phyloP scores from a whole-genome alignment of 2,797 vertebrate species.

The Pseudochirops cupreus region DNA sequence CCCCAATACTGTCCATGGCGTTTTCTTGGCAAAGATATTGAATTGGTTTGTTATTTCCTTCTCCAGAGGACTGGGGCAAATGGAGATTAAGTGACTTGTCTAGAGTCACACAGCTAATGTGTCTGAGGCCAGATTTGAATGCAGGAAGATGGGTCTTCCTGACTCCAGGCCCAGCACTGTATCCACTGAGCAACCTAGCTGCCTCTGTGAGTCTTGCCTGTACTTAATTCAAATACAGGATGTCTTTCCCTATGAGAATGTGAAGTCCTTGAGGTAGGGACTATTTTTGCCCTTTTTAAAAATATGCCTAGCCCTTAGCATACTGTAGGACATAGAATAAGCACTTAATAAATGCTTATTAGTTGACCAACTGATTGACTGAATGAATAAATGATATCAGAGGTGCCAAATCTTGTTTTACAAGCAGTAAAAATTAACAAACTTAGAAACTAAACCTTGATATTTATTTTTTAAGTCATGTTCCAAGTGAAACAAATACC shows the following conservation, averaged over 20 bases:
- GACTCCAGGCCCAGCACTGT: not conserved
- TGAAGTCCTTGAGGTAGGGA: not conserved
- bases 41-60: too few relatives aligned
- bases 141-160: not conserved
- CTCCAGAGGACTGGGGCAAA: too few relatives aligned
- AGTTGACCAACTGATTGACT: not conserved
- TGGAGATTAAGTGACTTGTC: not conserved
- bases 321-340: not conserved
- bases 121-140: not conserved
- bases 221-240: not conserved
- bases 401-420: not conserved
- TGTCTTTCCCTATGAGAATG: not conserved
- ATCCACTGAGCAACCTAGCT: not conserved
- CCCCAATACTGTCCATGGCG: too few relatives aligned
- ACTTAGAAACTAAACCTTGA: not conserved
- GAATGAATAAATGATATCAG: not conserved
- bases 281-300: not conserved
- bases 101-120: not conserved
- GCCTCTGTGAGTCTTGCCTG: not conserved
- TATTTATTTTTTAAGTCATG: slow-evolving; percentile 18
- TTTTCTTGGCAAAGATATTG: too few relatives aligned
- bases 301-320: not conserved
- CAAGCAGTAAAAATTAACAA: not conserved
- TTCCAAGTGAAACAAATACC: slow-evolving; percentile 53
- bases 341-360: not conserved